Evolutionary conservation across 2,888 invertebrate species (phyloP).

Genomic region (Hydraecia micacea): DNA sequence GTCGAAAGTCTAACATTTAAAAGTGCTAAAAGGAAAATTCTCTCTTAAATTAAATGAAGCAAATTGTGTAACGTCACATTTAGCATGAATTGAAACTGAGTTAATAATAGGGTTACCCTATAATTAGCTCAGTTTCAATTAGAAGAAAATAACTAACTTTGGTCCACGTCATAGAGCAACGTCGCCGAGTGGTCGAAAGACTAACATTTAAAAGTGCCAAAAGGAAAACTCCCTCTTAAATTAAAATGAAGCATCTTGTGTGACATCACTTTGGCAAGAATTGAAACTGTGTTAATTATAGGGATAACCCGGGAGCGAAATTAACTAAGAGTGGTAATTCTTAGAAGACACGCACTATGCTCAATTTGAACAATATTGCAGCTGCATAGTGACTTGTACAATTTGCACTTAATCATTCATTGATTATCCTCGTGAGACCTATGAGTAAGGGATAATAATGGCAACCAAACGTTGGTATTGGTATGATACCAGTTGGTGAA

Average conservation of each 20-base stretch:
- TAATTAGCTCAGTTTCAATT: too few species aligned
- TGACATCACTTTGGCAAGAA: slow-evolving; percentile 65
- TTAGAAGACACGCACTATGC: slow-evolving; percentile 26
- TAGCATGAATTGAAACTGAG: slow-evolving; percentile 60
- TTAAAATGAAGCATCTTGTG: slow-evolving; percentile 51
- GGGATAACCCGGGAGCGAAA: slow-evolving; percentile 69
- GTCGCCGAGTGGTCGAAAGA: slow-evolving; percentile 51
- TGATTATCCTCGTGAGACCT: neutral
- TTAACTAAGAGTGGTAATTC: slow-evolving; percentile 29
- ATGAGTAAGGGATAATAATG: slow-evolving; percentile 8
- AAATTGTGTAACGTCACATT: slow-evolving; percentile 55
- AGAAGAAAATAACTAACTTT: neutral
- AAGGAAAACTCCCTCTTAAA: slow-evolving; percentile 69
- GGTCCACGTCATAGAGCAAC: slow-evolving; percentile 68
- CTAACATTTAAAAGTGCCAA: slow-evolving; percentile 63
- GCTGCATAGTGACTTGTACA: slow-evolving; percentile 26
- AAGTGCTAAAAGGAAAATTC: slow-evolving; percentile 72
- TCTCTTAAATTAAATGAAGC: slow-evolving; percentile 55
- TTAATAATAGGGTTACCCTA: slow-evolving; percentile 45
- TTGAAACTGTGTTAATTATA: slow-evolving; percentile 58
- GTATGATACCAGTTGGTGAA: neutral
- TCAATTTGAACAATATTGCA: slow-evolving; percentile 27
- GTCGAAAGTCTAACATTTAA: slow-evolving; percentile 51
- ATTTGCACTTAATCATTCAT: slow-evolving; percentile 14
- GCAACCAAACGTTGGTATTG: neutral